Evolutionary conservation across 2,113 vertebrate genomes (phyloP).

Genomic region (Neogobius melanostomus): DNA sequence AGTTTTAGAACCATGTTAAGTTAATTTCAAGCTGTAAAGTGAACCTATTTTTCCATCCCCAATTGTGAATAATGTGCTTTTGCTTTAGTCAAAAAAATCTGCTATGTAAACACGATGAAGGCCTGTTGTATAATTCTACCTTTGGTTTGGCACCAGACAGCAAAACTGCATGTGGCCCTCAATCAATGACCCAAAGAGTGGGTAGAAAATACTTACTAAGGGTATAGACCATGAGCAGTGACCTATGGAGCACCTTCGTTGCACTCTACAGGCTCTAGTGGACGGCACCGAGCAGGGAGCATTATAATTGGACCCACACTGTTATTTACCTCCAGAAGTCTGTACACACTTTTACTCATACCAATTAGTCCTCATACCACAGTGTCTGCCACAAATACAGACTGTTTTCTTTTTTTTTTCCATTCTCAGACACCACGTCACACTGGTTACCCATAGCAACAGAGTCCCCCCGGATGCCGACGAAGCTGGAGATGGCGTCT

Average conservation of each 20-base stretch:
- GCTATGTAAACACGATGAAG: not conserved
- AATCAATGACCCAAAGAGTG: not conserved
- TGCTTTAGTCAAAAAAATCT: not conserved
- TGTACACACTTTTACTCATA: slow-evolving; percentile 4
- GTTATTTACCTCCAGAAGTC: slow-evolving; percentile 6
- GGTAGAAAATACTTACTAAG: not conserved
- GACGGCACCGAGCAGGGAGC: not conserved
- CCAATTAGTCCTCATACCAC: slow-evolving; percentile 13
- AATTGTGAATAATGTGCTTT: no score
- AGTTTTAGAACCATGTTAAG: not conserved
- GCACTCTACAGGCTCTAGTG: not conserved
- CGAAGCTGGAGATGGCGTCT: slow-evolving; percentile 38
- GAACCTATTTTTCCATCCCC: no score
- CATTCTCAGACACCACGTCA: slow-evolving; percentile 31
- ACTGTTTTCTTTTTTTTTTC: slow-evolving; percentile 8
- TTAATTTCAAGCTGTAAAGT: not conserved
- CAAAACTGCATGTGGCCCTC: not conserved
- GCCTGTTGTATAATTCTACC: not conserved
- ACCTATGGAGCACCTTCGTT: not conserved
- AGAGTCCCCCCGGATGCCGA: slow-evolving; percentile 46
- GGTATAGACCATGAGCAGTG: not conserved
- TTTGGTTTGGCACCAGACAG: not conserved
- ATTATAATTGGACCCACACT: slow-evolving; percentile 2
- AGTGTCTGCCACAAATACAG: slow-evolving; percentile 37
- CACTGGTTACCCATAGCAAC: slow-evolving; percentile 56